Base-by-base conservation (phyloP, 2,797 vertebrate species). In the Sorex maritimensis region DNA sequence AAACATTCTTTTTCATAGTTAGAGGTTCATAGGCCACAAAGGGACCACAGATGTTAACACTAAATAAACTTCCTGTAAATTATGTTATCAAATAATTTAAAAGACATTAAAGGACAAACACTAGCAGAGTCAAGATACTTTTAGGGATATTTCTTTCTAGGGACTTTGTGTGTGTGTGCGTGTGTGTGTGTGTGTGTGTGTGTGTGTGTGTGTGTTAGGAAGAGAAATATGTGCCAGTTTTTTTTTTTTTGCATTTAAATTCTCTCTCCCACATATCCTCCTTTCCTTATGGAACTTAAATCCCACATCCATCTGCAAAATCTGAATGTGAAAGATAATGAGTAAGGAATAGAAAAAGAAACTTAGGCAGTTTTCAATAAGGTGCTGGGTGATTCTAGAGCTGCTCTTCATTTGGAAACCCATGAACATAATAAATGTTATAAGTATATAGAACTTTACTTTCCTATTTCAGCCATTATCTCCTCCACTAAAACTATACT, bases 21-120 rank as follows among this genome's bases (percentile, higher is more conserved):
- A 17, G 92, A 94, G 14, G 52, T 23, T 81, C 72, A 85, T 19
- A 96, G 65, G 10, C n/a, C 69, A 96, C 87, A 96, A 92, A 90
- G 46, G 69, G 67, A 94, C 85, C 92, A 91, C n/a, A 46, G 46
- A 83, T 58, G 4, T 75, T 14, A 80, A 44, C 17, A 49, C 52
- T 30, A 94, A 92, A 71, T 94, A 94, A 94, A 95, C 83, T 84
- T 96, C 28, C 92, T 95, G 23, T 52, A 92, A 81, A 14, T 24
- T 95, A 7, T 2, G 79, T 79, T 24, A 90, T 88, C 4, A 13
- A 90, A 77, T n/a, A 58, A 71, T 68, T 86, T 96, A 95, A 81
- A 44, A 63, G 5, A 0, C 86, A 95, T 94, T 86, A 95, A 93
- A 96, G 63, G 87, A 78, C 58, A 88, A 91, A 67, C 74, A 90